phyloP scores from a whole-genome alignment of 1,140 invertebrate genomes.

The Nasonia longicornis region DNA sequence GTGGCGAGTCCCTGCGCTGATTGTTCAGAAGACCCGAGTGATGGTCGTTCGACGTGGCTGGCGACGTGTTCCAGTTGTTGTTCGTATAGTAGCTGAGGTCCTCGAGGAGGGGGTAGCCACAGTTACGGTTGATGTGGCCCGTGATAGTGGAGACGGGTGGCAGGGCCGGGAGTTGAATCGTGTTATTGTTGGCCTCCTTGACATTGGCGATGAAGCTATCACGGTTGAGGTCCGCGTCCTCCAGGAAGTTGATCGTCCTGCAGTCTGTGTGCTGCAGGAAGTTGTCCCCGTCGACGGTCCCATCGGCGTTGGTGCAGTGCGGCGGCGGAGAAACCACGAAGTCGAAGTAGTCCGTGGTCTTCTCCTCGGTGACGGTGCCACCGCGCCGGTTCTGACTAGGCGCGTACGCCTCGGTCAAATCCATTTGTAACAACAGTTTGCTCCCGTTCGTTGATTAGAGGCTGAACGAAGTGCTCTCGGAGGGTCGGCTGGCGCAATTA shows the following conservation, averaged over 20 bases:
- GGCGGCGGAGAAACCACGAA: constrained; percentile 83
- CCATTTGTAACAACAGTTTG: constrained; percentile 69
- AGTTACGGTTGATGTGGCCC: constrained; percentile 47
- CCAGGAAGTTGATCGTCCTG: constrained; percentile 58
- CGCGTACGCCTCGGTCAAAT: constrained; percentile 82
- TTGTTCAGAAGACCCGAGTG: not conserved
- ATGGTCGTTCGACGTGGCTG: constrained; percentile 28
- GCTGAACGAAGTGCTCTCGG: too few relatives aligned
- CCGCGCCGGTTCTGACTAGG: constrained; percentile 60
- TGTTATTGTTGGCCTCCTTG: constrained; percentile 79
- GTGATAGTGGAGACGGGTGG: constrained; percentile 65
- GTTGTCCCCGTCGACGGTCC: constrained; percentile 61
- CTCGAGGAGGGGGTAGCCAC: constrained; percentile 76
- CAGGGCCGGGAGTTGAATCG: constrained; percentile 62
- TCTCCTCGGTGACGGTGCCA: constrained; percentile 70
- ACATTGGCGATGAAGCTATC: constrained; percentile 61
- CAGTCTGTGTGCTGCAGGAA: constrained; percentile 60
- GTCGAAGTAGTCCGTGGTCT: constrained; percentile 87
- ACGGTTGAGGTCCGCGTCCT: constrained; percentile 53
- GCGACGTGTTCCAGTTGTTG: constrained; percentile 77
- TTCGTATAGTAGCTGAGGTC: constrained; percentile 76
- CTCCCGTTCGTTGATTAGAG: too few relatives aligned
- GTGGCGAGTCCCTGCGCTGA: not conserved
- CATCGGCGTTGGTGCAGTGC: constrained; percentile 45
- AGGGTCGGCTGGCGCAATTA: too few relatives aligned